Conservation (phyloP, 1,140 invertebrate genomes). For the Caerostris darwini region DNA sequence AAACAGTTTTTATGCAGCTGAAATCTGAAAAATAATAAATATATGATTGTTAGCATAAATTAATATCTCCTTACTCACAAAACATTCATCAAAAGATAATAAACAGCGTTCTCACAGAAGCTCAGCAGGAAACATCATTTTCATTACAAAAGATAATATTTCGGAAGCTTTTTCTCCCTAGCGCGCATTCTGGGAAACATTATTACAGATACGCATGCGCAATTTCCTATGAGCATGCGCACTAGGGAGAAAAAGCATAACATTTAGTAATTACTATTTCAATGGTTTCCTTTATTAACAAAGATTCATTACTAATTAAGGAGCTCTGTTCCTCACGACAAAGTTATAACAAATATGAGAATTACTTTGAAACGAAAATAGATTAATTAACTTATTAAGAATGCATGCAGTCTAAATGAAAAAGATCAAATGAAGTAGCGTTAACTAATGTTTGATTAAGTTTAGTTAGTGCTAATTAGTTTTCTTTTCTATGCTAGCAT, state of each 20-base stretch:
- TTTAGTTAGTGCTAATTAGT: too few species aligned
- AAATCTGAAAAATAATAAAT: not conserved
- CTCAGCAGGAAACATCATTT: not conserved
- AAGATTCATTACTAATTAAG: not conserved
- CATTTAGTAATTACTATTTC: slow-evolving; percentile 20
- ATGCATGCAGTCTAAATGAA: not conserved
- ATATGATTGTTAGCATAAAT: not conserved
- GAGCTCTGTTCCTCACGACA: not conserved
- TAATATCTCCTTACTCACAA: not conserved
- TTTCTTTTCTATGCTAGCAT: too few species aligned
- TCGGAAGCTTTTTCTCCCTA: too few species aligned
- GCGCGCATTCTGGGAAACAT: too few species aligned
- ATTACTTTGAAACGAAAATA: not conserved
- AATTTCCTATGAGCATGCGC: too few species aligned
- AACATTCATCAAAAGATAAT: not conserved
- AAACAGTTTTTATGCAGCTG: not conserved
- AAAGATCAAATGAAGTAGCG: not conserved
- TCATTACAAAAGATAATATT: too few species aligned
- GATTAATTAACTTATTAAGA: not conserved
- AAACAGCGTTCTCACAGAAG: not conserved
- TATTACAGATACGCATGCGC: too few species aligned
- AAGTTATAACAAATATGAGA: not conserved
- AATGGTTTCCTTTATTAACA: not conserved
- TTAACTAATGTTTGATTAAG: too few species aligned
- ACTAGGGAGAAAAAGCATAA: too few species aligned